A percentile compares a stretch with the other conserved stretches of the same genome.
phyloP scores from a whole-genome alignment of 2,888 invertebrate species.

The Watsonalla cultraria region DNA sequence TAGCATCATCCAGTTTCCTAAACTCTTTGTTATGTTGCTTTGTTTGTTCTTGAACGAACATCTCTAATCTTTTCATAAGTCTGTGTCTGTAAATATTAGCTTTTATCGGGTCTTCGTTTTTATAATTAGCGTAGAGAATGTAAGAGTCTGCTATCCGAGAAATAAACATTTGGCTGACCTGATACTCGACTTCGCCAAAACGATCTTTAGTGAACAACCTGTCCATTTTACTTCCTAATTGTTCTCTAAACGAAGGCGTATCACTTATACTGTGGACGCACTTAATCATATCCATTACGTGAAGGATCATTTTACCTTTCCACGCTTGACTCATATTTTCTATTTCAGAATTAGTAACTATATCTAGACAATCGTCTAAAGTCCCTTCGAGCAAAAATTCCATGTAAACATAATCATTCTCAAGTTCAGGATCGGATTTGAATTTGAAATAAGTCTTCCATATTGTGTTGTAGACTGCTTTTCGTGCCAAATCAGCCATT shows the following conservation, averaged over 20 bases:
- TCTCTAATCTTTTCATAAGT: constrained; percentile 29
- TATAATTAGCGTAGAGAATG: constrained; percentile 32
- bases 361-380: constrained; percentile 45
- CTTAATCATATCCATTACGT: constrained; percentile 21
- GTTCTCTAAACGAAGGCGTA: constrained; percentile 28
- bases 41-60: constrained; percentile 27
- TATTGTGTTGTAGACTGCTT: constrained; percentile 36
- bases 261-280: constrained; percentile 22
- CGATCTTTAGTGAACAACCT: constrained; percentile 17
- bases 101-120: constrained; percentile 35
- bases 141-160: constrained; percentile 35
- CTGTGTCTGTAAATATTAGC: constrained; percentile 38
- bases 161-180: constrained; percentile 21
- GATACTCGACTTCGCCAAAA: constrained; percentile 17
- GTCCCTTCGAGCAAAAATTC: constrained; percentile 42
- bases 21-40: constrained; percentile 23
- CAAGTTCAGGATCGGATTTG: constrained; percentile 27
- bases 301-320: constrained; percentile 30
- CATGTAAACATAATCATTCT: constrained; percentile 34
- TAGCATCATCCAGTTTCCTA: constrained; percentile 21
- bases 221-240: constrained; percentile 24
- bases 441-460: constrained; percentile 37
- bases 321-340: constrained; percentile 22
- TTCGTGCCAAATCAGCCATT: constrained; percentile 29
- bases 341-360: constrained; percentile 36